Evolutionary conservation across 2,888 invertebrate species (phyloP).

Genomic region (Priocnemis perturbator): DNA sequence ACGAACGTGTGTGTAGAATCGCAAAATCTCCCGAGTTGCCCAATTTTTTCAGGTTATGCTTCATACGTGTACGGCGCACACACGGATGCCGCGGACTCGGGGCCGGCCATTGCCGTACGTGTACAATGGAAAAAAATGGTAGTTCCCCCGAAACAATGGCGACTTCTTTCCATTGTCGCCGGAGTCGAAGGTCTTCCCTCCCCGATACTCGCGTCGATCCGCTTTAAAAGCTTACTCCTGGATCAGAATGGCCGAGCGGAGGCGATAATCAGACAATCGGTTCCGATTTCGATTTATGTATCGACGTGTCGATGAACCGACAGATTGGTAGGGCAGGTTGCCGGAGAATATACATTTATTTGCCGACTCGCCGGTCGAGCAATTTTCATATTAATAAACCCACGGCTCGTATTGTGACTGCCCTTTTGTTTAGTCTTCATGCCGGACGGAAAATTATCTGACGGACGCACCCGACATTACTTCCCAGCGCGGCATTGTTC

Average conservation of each 20-base stretch:
- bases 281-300: conserved; percentile 33
- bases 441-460: too few species aligned
- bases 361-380: too few species aligned
- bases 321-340: too few species aligned
- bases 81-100: not conserved
- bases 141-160: conserved; percentile 47
- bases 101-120: too few species aligned
- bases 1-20: too few species aligned
- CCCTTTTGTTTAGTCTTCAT: too few species aligned
- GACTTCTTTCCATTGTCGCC: conserved; percentile 36
- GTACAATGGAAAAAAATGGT: conserved; percentile 25
- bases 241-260: conserved; percentile 30
- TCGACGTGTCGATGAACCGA: conserved; percentile 16
- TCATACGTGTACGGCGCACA: not conserved
- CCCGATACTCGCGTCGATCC: conserved; percentile 21
- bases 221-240: conserved; percentile 38
- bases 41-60: not conserved
- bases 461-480: too few species aligned
- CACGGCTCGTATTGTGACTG: too few species aligned
- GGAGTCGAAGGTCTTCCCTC: conserved; percentile 33
- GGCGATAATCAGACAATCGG: conserved; percentile 43
- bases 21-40: not conserved
- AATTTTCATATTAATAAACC: too few species aligned
- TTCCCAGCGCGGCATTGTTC: too few species aligned
- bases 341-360: too few species aligned